A percentile compares a stretch with the other conserved stretches of the same genome.
Evolutionary conservation across 2,888 invertebrate species (phyloP).

Genomic region (Odontomyia ornata): DNA sequence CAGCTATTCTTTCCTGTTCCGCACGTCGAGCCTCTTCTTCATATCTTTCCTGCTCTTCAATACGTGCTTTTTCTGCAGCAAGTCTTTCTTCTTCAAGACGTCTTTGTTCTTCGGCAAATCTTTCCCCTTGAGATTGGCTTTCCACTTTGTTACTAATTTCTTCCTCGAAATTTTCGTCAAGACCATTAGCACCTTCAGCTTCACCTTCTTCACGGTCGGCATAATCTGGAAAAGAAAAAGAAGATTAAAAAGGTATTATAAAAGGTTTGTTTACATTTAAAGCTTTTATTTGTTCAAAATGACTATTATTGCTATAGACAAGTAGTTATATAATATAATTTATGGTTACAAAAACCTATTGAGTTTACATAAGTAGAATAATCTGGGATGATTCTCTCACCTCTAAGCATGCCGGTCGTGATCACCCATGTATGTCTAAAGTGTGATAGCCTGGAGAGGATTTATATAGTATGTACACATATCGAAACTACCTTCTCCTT

Average conservation of each 20-base stretch:
- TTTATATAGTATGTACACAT: no score
- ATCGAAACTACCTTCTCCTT: no score
- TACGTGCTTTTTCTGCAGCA: not conserved
- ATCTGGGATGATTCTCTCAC: no score
- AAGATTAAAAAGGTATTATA: not conserved
- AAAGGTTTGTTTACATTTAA: no score
- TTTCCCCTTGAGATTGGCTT: not conserved
- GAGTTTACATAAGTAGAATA: no score
- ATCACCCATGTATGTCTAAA: no score
- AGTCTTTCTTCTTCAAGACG: conserved; percentile 22
- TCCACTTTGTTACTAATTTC: not conserved
- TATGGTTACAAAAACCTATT: no score
- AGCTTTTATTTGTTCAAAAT: no score
- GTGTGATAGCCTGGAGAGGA: no score
- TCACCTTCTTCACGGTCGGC: conserved; percentile 51
- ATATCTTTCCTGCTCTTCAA: conserved; percentile 10
- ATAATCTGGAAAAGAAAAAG: conserved; percentile 39
- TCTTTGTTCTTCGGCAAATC: conserved; percentile 2
- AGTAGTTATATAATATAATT: no score
- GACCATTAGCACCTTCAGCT: conserved; percentile 25
- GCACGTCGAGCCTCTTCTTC: conserved; percentile 6
- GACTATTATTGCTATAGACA: no score
- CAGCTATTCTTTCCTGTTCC: not conserved
- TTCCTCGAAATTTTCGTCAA: conserved; percentile 15
- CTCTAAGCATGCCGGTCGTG: no score